These are phyloP conservation scores for Volucella zonaria DNA, from an alignment of 2,888 invertebrate species.

Conservation along the genomic window DNA sequence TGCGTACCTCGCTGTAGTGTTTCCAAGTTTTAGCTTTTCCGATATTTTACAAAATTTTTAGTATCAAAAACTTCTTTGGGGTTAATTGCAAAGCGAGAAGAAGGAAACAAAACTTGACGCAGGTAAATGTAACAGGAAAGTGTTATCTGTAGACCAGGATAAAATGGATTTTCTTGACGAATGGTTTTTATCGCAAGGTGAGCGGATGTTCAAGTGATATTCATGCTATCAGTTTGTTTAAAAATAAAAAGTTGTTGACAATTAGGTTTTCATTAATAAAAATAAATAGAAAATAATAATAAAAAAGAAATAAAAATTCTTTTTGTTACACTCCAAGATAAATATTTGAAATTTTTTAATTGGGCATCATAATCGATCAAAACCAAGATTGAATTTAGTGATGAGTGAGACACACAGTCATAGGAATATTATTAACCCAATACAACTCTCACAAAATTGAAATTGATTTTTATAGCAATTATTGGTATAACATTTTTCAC, in stretches of 20 bases:
- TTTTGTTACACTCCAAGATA: too few relatives aligned
- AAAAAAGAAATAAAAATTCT: too few relatives aligned
- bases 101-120: constrained; percentile 58
- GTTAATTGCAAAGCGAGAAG: constrained; percentile 58
- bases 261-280: constrained; percentile 5
- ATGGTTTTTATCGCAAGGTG: constrained; percentile 82
- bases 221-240: constrained; percentile 52
- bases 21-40: constrained; percentile 41
- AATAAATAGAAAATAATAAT: constrained; percentile 11
- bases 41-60: constrained; percentile 24
- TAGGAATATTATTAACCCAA: too few relatives aligned
- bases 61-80: constrained; percentile 55
- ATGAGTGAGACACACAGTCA: too few relatives aligned
- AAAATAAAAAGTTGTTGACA: constrained; percentile 27
- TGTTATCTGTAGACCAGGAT: constrained; percentile 56
- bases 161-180: constrained; percentile 81
- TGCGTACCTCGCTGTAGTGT: constrained; percentile 51
- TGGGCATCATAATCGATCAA: too few relatives aligned
- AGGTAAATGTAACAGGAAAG: constrained; percentile 67
- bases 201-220: constrained; percentile 70
- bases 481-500: too few relatives aligned
- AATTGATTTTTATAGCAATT: too few relatives aligned
- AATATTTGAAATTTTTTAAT: too few relatives aligned
- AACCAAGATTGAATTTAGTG: too few relatives aligned
- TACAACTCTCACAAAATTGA: too few relatives aligned